Evolutionary conservation across 2,113 vertebrate species (phyloP).

Genomic region (Tylochromis polylepis): DNA sequence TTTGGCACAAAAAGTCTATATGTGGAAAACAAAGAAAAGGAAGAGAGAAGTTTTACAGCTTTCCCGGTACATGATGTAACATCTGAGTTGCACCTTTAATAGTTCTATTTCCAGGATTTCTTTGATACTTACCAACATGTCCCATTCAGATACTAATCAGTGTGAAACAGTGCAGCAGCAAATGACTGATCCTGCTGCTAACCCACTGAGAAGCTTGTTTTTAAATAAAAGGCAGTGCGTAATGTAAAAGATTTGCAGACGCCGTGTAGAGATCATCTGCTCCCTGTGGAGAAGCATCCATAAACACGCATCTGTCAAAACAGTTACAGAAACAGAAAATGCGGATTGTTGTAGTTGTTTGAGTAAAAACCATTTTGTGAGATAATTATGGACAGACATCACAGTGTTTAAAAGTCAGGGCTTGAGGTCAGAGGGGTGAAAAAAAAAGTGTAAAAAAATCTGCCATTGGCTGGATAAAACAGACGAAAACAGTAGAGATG

Average conservation of each 20-base stretch:
- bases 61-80: not conserved
- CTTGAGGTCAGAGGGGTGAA: conserved; percentile 14
- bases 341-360: not conserved
- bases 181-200: not conserved
- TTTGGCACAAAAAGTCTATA: not conserved
- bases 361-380: conserved; percentile 12
- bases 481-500: not conserved
- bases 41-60: not conserved
- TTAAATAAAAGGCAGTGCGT: not conserved
- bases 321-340: not conserved
- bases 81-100: not conserved
- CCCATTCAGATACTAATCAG: not conserved
- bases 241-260: not conserved
- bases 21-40: not conserved
- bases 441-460: conserved; percentile 14
- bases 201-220: not conserved
- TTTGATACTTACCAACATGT: not conserved
- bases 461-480: not conserved
- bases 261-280: not conserved
- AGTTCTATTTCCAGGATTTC: not conserved
- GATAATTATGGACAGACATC: not conserved
- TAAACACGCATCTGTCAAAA: conserved; percentile 30
- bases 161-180: not conserved
- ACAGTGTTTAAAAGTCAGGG: not conserved
- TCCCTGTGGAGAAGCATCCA: not conserved